A percentile compares a stretch with the other conserved stretches of the same genome.
Conservation (phyloP, 2,113 vertebrate species). For the Platichthys flesus region DNA sequence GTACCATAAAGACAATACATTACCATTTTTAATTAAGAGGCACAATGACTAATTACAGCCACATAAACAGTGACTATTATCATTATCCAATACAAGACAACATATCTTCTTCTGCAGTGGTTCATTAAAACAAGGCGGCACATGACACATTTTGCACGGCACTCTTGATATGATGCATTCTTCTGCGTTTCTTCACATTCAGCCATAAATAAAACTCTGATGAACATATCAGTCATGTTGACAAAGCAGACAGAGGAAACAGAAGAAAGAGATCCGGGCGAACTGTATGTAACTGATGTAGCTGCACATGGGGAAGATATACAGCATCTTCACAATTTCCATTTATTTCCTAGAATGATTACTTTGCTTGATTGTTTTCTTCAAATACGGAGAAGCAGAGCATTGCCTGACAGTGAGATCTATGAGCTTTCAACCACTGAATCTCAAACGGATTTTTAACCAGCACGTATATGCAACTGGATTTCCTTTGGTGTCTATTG, state of each 20-base stretch:
- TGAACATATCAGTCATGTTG: constrained; percentile 68
- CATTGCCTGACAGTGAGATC: background rate
- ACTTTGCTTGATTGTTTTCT: constrained; percentile 11
- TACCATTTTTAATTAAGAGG: constrained; percentile 41
- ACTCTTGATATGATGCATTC: constrained; percentile 37
- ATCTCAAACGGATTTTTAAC: background rate
- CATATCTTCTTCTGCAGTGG: constrained; percentile 24
- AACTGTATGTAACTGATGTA: constrained; percentile 48
- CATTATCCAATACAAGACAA: background rate
- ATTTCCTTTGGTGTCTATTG: constrained; percentile 4
- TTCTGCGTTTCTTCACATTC: constrained; percentile 48
- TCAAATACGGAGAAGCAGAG: constrained; percentile 16
- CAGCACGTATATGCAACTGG: background rate
- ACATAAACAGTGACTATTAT: constrained; percentile 43
- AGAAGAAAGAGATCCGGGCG: constrained; percentile 46
- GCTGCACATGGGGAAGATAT: constrained; percentile 7
- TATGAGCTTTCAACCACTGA: constrained; percentile 13
- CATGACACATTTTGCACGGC: constrained; percentile 38
- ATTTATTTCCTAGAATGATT: no score
- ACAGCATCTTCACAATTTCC: constrained; percentile 9
- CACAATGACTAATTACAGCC: constrained; percentile 38
- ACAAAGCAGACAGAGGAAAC: constrained; percentile 44
- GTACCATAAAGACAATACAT: constrained; percentile 23
- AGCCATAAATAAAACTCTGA: constrained; percentile 62
- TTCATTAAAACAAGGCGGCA: constrained; percentile 40